Percentiles rank a stretch among this genome's conserved stretches.
These are phyloP conservation scores for Calosoma granatense DNA, from an alignment of 1,140 invertebrate species.

Conservation along the genomic window DNA sequence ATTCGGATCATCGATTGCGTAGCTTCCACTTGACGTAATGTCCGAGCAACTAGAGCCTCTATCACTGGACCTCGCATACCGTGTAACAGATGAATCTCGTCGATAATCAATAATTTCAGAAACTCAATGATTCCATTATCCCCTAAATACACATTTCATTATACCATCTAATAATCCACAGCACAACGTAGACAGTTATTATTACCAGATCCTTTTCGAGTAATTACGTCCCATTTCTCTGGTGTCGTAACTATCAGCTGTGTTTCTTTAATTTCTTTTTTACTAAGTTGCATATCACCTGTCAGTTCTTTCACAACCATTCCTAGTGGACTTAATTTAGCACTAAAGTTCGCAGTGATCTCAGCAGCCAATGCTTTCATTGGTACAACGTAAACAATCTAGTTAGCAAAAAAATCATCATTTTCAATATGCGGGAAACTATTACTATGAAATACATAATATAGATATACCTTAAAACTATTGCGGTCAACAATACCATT, in stretches of 20 bases:
- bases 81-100: constrained; percentile 97
- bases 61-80: constrained; percentile 96
- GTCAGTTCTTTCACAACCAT: constrained; percentile 87
- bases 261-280: constrained; percentile 87
- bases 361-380: constrained; percentile 99
- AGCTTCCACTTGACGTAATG: constrained; percentile 87
- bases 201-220: constrained; percentile 61
- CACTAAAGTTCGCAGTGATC: constrained; percentile 93
- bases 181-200: too few relatives aligned
- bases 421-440: too few relatives aligned
- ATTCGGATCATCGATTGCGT: constrained; percentile 96
- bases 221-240: constrained; percentile 99
- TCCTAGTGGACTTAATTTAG: constrained; percentile 62
- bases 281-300: constrained; percentile 96
- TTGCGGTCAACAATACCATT: constrained; percentile 74
- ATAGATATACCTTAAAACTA: constrained; percentile 73
- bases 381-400: constrained; percentile 97
- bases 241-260: constrained; percentile 98
- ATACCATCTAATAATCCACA: constrained; percentile 3
- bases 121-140: constrained; percentile 85
- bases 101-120: constrained; percentile 92
- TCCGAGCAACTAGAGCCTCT: constrained; percentile 93
- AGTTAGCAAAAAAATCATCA: constrained; percentile 25
- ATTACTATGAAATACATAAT: constrained; percentile 1
- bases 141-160: constrained; percentile 46